A percentile compares a stretch with the other conserved stretches of the same genome.
Evolutionary conservation across 2,113 vertebrate genomes (phyloP).

Genomic region (Macheiramphus alcinus): DNA sequence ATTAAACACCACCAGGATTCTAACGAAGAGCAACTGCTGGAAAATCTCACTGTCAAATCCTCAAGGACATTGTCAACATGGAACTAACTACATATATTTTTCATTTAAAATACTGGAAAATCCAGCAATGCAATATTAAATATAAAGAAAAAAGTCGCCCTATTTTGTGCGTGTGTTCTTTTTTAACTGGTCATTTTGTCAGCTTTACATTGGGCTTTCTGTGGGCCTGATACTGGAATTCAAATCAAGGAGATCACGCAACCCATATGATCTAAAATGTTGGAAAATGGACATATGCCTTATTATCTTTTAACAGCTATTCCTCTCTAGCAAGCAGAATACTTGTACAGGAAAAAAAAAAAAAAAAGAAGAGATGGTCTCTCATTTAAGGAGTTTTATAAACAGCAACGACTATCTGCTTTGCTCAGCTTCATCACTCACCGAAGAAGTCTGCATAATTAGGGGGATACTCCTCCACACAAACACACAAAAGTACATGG

Average conservation of each 20-base stretch:
- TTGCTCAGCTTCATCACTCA: background rate
- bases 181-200: constrained; percentile 56
- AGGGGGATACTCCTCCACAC: background rate
- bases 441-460: background rate
- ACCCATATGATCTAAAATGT: background rate
- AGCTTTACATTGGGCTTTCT: constrained; percentile 20
- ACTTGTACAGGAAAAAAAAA: background rate
- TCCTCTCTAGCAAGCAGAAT: background rate
- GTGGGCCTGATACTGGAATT: constrained; percentile 28
- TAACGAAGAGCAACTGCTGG: constrained; percentile 86
- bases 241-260: constrained; percentile 26
- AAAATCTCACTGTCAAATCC: constrained; percentile 89
- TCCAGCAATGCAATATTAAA: constrained; percentile 70
- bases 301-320: background rate
- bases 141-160: constrained; percentile 26
- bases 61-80: constrained; percentile 83
- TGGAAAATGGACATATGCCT: background rate
- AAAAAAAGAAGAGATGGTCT: background rate
- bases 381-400: background rate
- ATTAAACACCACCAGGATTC: constrained; percentile 85
- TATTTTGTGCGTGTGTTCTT: background rate
- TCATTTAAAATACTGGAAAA: constrained; percentile 78
- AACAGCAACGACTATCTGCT: background rate
- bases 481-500: background rate
- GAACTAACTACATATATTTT: constrained; percentile 82